Conservation (phyloP, 92 coral and sea anemone genomes). For the Paragorgia papillata region DNA sequence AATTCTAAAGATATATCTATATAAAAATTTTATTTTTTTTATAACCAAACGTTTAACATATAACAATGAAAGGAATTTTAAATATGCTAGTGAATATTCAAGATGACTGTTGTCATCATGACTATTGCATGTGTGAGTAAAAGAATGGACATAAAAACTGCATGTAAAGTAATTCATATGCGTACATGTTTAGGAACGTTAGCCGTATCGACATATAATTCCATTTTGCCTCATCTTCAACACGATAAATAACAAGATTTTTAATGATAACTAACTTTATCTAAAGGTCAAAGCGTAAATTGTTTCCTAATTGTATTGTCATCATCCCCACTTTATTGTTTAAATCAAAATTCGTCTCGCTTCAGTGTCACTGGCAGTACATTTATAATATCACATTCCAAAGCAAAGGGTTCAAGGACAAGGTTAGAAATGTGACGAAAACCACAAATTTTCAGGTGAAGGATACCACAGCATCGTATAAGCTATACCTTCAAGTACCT, state of each 20-base stretch:
- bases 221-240: background rate
- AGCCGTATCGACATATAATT: background rate
- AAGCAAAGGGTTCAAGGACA: background rate
- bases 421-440: background rate
- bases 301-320: background rate
- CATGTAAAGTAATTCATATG: no score
- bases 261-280: background rate
- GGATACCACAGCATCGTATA: no score
- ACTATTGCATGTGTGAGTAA: background rate
- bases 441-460: conserved; percentile 1
- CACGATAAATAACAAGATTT: no score
- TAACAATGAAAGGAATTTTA: conserved; percentile 11
- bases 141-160: background rate
- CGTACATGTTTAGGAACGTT: background rate
- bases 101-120: conserved; percentile 6
- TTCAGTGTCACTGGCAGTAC: conserved; percentile 10
- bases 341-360: conserved; percentile 32
- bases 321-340: conserved; percentile 1
- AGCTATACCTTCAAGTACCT: no score
- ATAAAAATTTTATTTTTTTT: no score
- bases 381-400: background rate
- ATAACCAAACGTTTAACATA: background rate
- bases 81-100: conserved; percentile 33
- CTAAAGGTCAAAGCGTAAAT: background rate
- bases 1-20: no score